phyloP scores from a whole-genome alignment of 2,797 vertebrate species.

The Neopelma chrysocephalum region DNA sequence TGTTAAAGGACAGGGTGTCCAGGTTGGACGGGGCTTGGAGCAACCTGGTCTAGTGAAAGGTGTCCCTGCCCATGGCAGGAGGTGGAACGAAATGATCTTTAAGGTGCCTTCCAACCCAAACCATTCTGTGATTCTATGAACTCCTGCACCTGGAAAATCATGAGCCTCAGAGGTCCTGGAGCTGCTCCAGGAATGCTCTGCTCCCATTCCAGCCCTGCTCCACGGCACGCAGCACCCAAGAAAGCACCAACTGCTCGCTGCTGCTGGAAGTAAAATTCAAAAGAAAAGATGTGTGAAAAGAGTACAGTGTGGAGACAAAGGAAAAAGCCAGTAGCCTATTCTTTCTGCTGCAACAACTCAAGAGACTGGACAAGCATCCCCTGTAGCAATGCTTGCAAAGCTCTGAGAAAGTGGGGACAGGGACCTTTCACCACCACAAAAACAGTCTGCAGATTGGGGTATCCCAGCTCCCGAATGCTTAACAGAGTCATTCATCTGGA shows the following conservation, averaged over 20 bases:
- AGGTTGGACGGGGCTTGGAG: background rate
- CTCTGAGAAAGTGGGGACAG: background rate
- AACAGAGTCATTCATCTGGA: background rate
- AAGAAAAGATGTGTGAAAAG: background rate
- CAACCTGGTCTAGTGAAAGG: background rate
- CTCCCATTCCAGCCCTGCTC: background rate
- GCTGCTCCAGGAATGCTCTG: background rate
- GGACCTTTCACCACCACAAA: background rate
- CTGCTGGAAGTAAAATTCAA: background rate
- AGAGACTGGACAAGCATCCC: background rate
- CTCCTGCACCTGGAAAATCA: background rate
- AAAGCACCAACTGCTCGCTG: background rate
- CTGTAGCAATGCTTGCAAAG: background rate
- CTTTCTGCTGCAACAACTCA: background rate
- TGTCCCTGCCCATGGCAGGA: background rate
- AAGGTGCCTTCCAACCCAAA: background rate
- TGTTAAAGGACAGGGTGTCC: background rate
- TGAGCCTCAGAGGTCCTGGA: background rate
- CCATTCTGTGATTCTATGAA: background rate
- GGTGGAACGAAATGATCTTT: background rate
- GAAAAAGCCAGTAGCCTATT: background rate
- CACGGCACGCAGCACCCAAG: fast-evolving
- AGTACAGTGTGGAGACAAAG: fast-evolving
- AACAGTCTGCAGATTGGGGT: background rate
- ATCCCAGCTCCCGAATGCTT: background rate